Evolutionary conservation across 2,113 vertebrate species (phyloP), one percentile per base, ranked within the genome.

Genomic region (Brachyhypopomus occidentalis): DNA sequence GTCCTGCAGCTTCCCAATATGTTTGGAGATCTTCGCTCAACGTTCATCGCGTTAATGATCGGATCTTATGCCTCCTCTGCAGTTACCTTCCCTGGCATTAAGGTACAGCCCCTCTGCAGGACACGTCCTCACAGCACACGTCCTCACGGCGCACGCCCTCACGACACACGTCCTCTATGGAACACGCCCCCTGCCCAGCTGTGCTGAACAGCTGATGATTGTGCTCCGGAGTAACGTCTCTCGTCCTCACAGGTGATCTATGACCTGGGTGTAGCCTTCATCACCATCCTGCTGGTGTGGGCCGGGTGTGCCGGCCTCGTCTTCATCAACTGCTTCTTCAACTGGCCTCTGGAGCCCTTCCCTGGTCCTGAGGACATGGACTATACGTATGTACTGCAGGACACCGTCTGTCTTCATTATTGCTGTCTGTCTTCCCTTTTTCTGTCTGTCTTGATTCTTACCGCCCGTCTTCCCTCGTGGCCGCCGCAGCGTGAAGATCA

Each of bases 361-460:
- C 98, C 98, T 0, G 96, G 97, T 56, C 98, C 98, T 0, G 98
- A 99, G 87, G 97, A 99, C 90, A 99, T 99, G 98, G 97, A 99
- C 90, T 99, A 95, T 85, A 94, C 96, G 98, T 99, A 94, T 94
- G 96, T 34, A 3, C 30, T 30, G 3, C 30, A 30, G 30, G 3
- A 30, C 30, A 30, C 3, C 30, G 2, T 71, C 17, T 9, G 23
- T 60, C 19, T 19, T 19, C 69, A 34, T 16, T 56, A 25, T 34
- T 9, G 27, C 3, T 27, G n/a, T 63, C 60, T 73, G 72, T 52
- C 41, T 2, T 9, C 41, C 41, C 41, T 41, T 9, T 41, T 9
- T 7, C 0, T 41, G 7, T 79, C 17, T 4, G 36, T 62, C 19
- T 20, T 23, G 62, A 52, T 16, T 56, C 36, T 34, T 6, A 30